Percentiles rank a stretch among this genome's conserved stretches.
These are phyloP conservation scores for Petroica traversi DNA, from an alignment of 2,113 vertebrate species.

Conservation along the genomic window DNA sequence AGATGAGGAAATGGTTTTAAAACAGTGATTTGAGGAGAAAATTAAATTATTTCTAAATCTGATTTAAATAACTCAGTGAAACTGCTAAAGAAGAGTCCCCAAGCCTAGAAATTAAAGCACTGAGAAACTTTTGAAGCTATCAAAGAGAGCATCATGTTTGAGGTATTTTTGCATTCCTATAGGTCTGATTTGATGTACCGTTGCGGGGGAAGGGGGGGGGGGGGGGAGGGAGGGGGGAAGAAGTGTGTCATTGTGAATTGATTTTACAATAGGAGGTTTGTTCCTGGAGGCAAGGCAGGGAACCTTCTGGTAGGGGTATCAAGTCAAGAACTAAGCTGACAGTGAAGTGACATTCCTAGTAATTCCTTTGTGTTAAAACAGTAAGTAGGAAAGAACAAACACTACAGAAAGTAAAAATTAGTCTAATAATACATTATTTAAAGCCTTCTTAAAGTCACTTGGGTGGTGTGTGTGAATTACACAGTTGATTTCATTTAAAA, in stretches of 20 bases:
- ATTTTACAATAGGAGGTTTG: background rate
- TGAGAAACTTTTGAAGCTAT: background rate
- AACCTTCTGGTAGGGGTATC: background rate
- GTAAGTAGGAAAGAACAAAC: background rate
- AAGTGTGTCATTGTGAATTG: background rate
- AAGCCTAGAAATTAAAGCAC: background rate
- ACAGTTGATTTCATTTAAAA: background rate
- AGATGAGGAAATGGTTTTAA: background rate
- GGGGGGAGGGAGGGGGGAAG: too few relatives aligned
- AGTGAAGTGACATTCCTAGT: background rate
- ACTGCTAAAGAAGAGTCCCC: background rate
- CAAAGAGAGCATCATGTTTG: background rate
- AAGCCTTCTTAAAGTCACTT: background rate
- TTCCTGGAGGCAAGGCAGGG: background rate
- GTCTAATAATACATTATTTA: background rate
- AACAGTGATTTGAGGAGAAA: background rate
- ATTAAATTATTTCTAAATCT: background rate
- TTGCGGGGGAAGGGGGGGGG: accelerated
- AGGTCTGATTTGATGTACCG: background rate
- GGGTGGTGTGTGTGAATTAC: background rate
- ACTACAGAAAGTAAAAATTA: background rate
- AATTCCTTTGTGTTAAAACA: background rate
- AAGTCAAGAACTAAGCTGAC: background rate
- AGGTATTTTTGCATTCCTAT: background rate
- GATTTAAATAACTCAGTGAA: background rate